These are phyloP conservation scores for Palythoa heliodiscus DNA, from an alignment of 92 coral and sea anemone species.

Conservation along the genomic window DNA sequence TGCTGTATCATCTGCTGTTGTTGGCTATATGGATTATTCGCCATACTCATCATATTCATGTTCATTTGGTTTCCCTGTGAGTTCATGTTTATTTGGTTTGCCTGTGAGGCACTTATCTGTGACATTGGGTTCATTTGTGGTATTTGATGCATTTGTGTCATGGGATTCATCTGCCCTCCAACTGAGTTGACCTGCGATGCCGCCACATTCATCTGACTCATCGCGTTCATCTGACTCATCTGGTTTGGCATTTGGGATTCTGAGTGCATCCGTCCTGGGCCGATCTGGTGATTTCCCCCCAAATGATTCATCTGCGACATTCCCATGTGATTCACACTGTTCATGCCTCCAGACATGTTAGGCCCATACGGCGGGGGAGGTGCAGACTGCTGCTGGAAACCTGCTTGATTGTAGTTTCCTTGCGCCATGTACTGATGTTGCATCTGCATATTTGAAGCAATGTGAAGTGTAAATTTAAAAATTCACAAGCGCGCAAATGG, in stretches of 20 bases:
- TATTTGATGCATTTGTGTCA: constrained; percentile 65
- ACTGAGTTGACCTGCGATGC: constrained; percentile 22
- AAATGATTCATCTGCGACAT: constrained; percentile 51
- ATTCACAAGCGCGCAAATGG: no score
- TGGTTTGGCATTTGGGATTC: constrained; percentile 52
- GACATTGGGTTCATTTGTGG: constrained; percentile 55
- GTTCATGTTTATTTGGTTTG: constrained; percentile 23
- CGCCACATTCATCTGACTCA: constrained; percentile 38
- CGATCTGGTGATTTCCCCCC: constrained; percentile 57
- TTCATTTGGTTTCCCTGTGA: constrained; percentile 27
- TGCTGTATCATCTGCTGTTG: constrained; percentile 19
- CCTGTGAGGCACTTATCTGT: constrained; percentile 32
- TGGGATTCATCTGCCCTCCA: constrained; percentile 48
- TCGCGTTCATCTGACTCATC: constrained; percentile 56
- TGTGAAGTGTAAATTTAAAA: no score
- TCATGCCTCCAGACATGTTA: constrained; percentile 42
- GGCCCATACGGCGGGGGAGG: constrained; percentile 90
- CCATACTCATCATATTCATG: constrained; percentile 34
- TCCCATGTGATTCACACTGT: constrained; percentile 47
- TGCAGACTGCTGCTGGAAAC: constrained; percentile 81
- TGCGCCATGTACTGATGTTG: constrained; percentile 63
- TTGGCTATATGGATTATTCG: constrained; percentile 19
- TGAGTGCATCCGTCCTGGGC: constrained; percentile 53
- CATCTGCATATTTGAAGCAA: constrained; percentile 18
- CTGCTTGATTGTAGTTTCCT: constrained; percentile 54